Base-by-base conservation (phyloP, 2,113 vertebrate species). In the Pseudopodoces humilis region DNA sequence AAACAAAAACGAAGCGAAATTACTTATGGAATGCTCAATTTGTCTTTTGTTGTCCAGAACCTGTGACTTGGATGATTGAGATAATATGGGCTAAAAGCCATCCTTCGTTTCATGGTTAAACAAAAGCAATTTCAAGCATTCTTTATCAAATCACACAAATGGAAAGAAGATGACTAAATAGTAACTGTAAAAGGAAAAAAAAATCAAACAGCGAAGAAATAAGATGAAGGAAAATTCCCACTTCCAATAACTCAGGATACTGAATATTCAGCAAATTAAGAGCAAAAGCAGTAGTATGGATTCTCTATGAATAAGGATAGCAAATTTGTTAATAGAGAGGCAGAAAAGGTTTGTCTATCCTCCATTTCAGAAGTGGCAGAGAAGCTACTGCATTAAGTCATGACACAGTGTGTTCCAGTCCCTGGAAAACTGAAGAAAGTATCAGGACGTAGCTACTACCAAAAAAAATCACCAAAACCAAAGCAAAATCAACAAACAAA, bases 61-160 rank as follows among this genome's bases (percentile, higher is more conserved):
- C 19, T 25, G 18, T 49, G 46, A 31, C 35, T 71, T 44, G 37
- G 52, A 14, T 0, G 0, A 89, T 4, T 37, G 63, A 68, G 13
- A 39, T 18, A 74, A 68, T 2, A 35, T 5, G 6, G 35, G 19
- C 67, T 85, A 85, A 87, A 47, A 60, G 16, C 4, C 3, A 1
- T 71, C 46, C 37, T 23, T 64, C 15, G 9, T 72, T 53, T 87
- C 7, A 8, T 44, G 20, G 39, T 44, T 76, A 62, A 94, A 76
- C 13, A 90, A 79, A 90, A 55, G 23, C 35, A 74, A 33, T 47
- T 92, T 63, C 83, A 77, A 44, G 7, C n/a, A 72, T 30, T n/a
- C 19, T 88, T 60, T 47, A 77, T 50, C 6, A 58, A 90, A 85
- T 67, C 30, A 77, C 25, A 60, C 13, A 63, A 71, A 59, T 23